A percentile compares a stretch with the other conserved stretches of the same genome.
Conservation (phyloP, 2,888 invertebrate species). For the Acleris literana region DNA sequence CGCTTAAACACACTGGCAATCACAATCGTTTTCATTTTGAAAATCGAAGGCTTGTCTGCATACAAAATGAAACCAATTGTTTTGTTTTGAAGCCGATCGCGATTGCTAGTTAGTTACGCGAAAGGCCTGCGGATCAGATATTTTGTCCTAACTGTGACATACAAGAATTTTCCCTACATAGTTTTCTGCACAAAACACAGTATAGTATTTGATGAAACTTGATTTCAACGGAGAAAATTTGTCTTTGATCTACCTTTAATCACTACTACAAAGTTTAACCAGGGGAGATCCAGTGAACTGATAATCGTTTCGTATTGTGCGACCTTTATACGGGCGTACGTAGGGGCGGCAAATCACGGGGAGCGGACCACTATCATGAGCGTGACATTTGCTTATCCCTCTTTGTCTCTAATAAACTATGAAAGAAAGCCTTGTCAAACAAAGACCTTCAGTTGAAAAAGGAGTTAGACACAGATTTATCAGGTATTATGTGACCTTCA, state of each 20-base stretch:
- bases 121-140: too few species aligned
- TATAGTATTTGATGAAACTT: too few species aligned
- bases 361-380: conserved; percentile 7
- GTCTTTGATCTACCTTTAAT: conserved; percentile 10
- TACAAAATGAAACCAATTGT: too few species aligned
- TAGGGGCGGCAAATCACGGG: conserved; percentile 25
- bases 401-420: conserved; percentile 3
- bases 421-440: neutral
- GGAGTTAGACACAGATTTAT: neutral
- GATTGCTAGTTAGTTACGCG: too few species aligned
- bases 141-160: too few species aligned
- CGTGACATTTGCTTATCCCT: conserved; percentile 23
- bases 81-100: too few species aligned
- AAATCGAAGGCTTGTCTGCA: too few species aligned
- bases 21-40: too few species aligned
- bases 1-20: too few species aligned
- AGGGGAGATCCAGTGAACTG: conserved; percentile 16
- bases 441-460: too few species aligned
- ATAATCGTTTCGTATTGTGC: conserved; percentile 21
- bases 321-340: conserved; percentile 27
- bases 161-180: too few species aligned
- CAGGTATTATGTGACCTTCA: neutral
- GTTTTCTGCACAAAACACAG: too few species aligned
- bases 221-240: neutral
- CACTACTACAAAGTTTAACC: conserved; percentile 2